Percentiles rank a stretch among this genome's conserved stretches.
These are phyloP conservation scores for Choristoneura rosaceana DNA, from an alignment of 2,888 invertebrate species.

Conservation along the genomic window DNA sequence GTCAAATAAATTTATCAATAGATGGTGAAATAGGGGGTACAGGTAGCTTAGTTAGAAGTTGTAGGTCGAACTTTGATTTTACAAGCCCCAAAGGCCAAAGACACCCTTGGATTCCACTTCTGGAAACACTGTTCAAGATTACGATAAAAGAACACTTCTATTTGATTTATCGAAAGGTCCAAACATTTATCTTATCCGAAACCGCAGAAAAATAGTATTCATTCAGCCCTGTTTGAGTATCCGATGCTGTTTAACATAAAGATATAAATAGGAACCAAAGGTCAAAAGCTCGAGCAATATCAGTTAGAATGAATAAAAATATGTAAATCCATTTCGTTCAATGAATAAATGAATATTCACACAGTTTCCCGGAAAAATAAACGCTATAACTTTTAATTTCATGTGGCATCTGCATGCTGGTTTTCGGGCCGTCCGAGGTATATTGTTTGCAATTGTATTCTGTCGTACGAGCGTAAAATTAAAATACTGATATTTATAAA, in stretches of 20 bases:
- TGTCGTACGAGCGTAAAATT: neutral
- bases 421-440: neutral
- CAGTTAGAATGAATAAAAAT: constrained; percentile 14
- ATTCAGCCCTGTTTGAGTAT: neutral
- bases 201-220: neutral
- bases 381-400: neutral
- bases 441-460: neutral
- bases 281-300: neutral
- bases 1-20: too few species aligned
- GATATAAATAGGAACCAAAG: neutral
- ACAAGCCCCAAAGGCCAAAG: too few species aligned
- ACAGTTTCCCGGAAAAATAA: neutral
- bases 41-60: too few species aligned
- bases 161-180: neutral
- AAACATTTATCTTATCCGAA: neutral
- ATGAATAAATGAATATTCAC: constrained; percentile 14
- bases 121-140: too few species aligned
- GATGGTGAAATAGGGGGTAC: too few species aligned
- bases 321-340: constrained; percentile 4
- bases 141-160: neutral
- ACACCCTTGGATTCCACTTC: too few species aligned
- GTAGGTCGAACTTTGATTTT: too few species aligned
- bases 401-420: neutral
- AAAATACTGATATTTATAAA: too few species aligned
- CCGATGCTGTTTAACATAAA: constrained; percentile 2